Evolutionary conservation across 2,888 invertebrate species (phyloP), one percentile per base, ranked within the genome.

Genomic region (Drosophila paramelanica): DNA sequence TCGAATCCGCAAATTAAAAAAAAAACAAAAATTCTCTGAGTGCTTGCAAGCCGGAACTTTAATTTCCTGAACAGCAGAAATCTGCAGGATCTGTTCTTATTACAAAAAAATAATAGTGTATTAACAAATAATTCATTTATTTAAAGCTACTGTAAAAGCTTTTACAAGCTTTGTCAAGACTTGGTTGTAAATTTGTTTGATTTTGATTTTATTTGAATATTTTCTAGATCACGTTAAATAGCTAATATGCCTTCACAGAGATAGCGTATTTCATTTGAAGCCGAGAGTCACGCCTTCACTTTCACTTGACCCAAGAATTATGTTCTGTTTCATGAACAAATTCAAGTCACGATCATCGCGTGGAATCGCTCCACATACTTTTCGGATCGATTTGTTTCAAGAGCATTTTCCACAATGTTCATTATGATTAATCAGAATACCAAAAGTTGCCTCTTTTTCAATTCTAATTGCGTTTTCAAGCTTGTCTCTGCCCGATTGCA

Each of bases 261-360:
- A 1, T 45, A 11, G 14, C 10, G 20, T 52, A 39, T 25, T 1
- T 4, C 23, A 38, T 38, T 59, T 17, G 23, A 36, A 36, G 31
- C 39, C 27, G 11, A 27, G 17, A 20, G 49, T 59, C 58, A 56
- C 36, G 62, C 76, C 67, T 79, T 82, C 66, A 75, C 79, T 79
- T 79, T 79, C 72, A 72, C 59, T 72, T 52, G 41, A 23, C 31
- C 55, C 53, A 51, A 79, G 67, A 79, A 68, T 60, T 65, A 64
- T 53, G 49, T 31, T 31, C 31, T 31, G 31, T 31, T 2, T 3
- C 8, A 31, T 10, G 23, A 53, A 58, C 13, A 36, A 13, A 79
- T 69, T 71, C 81, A 33, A 74, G 84, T 80, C 80, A 80, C 80
- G 80, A 80, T 59, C 33, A 0, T 14, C 7, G 23, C 31, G 10